Base-by-base conservation (phyloP, 37 sponge, comb jelly and placozoan genomes). In the Chondrilla cf. caribensis region DNA sequence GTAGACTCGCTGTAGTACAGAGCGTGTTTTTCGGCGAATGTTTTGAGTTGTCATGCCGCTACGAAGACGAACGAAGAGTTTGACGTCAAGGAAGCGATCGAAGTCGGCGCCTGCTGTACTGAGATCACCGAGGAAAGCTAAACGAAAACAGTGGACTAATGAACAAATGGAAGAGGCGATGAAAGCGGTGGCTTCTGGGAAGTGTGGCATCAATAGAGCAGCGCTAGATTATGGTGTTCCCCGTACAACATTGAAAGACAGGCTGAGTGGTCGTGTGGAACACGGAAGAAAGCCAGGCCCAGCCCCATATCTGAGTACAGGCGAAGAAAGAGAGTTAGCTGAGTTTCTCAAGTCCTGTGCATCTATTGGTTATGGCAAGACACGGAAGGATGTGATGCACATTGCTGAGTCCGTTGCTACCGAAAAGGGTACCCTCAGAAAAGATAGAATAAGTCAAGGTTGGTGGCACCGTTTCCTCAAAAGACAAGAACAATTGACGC, bases 251-350 rank as follows among this genome's bases (percentile, higher is more conserved):
- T 22, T 81, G 3, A 58, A 58, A 37, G 77, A 71, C 58, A 33
- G 77, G 7, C 5, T 73, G 5, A 55, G 77, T 75, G 87, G 87
- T 5, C 17, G 59, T 7, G 83, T 82, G 19, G 4, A 58, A 8
- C 70, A 59, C 76, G 87, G 87, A 2, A 25, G 35, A 33, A 87
- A 77, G 37, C 87, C 82, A 44, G 82, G 87, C 9, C 87, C 82
- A 37, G 47, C 31, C 2, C 79, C 78, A 28, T 77, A 78, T 70
- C 43, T 86, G 31, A 57, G 22, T 51, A 1, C 19, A 0, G 2
- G 59, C 1, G 87, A 81, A 77, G 83, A 82, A 47, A 17, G 36
- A 37, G 82, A 70, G n/a, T 43, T 73, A 3, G 73, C 43, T 25
- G 41, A 59, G 8, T 87, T 87, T 41, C 33, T 87, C 55, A 60